Conservation (phyloP, 2,888 invertebrate genomes). For the Lithosia quadra region DNA sequence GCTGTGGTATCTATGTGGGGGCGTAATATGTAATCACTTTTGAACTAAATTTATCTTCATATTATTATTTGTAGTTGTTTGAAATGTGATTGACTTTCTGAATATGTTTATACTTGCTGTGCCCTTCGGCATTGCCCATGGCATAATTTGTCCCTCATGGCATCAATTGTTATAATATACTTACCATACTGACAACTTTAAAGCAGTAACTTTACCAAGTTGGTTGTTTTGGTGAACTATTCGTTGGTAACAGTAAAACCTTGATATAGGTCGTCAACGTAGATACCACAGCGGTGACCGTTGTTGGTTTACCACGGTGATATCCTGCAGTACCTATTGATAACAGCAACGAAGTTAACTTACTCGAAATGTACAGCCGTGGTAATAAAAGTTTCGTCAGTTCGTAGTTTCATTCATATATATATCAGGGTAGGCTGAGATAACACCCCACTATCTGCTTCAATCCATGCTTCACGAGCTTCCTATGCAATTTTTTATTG, state of each 20-base stretch:
- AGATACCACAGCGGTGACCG: slow-evolving; percentile 8
- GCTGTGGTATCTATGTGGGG: background rate
- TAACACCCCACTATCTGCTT: too few species aligned
- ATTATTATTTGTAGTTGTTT: background rate
- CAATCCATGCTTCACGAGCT: too few species aligned
- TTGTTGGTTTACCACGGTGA: slow-evolving; percentile 6
- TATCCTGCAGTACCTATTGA: slow-evolving; percentile 16
- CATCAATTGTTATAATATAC: too few species aligned
- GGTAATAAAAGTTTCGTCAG: background rate
- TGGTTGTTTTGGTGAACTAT: background rate
- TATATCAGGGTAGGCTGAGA: too few species aligned
- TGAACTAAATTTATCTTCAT: too few species aligned
- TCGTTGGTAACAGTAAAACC: background rate
- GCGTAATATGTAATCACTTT: slow-evolving; percentile 4
- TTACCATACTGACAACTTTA: too few species aligned
- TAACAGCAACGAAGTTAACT: background rate
- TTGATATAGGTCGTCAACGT: slow-evolving; percentile 1
- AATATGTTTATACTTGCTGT: too few species aligned
- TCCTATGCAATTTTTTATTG: too few species aligned
- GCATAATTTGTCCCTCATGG: too few species aligned
- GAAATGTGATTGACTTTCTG: background rate
- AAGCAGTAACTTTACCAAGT: background rate
- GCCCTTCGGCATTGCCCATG: too few species aligned
- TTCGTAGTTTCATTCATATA: background rate
- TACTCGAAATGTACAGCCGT: background rate